Percentiles rank a stretch among this genome's conserved stretches.
phyloP scores from a whole-genome alignment of 2,113 vertebrate genomes.

The Pedionomus torquatus region DNA sequence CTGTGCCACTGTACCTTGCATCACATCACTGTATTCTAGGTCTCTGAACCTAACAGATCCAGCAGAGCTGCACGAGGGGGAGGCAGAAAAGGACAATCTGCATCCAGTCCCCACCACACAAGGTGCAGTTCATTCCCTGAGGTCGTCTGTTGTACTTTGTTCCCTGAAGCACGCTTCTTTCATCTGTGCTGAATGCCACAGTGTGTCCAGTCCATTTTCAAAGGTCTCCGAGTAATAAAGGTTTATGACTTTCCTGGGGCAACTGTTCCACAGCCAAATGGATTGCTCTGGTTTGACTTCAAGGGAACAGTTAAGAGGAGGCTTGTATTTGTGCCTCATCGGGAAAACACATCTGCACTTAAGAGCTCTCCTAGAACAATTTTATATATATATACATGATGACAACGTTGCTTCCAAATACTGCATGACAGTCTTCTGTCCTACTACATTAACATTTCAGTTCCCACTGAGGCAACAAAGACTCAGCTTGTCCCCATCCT shows the following conservation, averaged over 20 bases:
- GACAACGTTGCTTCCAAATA: neutral
- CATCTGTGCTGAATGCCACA: neutral
- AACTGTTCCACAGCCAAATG: neutral
- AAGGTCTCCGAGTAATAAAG: conserved; percentile 11
- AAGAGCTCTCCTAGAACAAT: neutral
- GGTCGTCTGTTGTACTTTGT: neutral
- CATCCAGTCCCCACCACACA: neutral
- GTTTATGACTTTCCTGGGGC: conserved; percentile 16
- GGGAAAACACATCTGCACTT: neutral
- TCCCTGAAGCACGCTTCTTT: neutral
- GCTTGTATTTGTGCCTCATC: neutral
- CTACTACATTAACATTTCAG: neutral
- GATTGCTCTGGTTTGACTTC: neutral
- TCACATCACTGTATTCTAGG: neutral
- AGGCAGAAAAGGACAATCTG: neutral
- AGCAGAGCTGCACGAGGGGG: neutral
- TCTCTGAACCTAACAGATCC: neutral
- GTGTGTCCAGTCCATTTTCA: neutral
- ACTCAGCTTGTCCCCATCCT: neutral
- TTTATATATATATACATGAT: neutral
- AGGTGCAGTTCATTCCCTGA: neutral
- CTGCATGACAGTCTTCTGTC: neutral
- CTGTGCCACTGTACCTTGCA: neutral
- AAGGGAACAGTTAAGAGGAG: neutral
- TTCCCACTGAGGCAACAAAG: neutral